Conservation (phyloP, 2,888 invertebrate genomes). For the Xanthorhoe designata region DNA sequence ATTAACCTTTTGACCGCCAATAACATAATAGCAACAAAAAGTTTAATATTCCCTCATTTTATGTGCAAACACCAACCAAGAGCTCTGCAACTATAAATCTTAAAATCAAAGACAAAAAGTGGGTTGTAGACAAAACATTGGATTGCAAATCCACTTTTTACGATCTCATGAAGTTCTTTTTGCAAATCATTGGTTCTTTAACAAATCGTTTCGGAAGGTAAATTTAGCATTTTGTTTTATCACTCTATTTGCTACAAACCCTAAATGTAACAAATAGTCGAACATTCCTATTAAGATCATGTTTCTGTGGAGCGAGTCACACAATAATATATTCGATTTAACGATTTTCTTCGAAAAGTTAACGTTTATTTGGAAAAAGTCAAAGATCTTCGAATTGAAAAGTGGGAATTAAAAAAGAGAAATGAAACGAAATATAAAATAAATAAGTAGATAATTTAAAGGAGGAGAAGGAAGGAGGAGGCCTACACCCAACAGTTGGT, state of each 20-base stretch:
- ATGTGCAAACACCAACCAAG: neutral
- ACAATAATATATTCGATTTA: too few relatives aligned
- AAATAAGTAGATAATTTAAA: too few relatives aligned
- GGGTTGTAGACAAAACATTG: conserved; percentile 44
- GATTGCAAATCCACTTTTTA: neutral
- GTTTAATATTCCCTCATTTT: neutral
- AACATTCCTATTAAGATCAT: neutral
- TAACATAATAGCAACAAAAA: neutral
- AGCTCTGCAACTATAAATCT: conserved; percentile 3
- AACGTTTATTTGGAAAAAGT: too few relatives aligned
- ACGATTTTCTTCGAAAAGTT: too few relatives aligned
- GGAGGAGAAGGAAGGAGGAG: too few relatives aligned
- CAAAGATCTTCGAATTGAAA: too few relatives aligned
- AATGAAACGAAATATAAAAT: too few relatives aligned
- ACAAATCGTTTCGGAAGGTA: neutral
- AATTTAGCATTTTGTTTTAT: neutral
- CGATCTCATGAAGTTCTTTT: neutral
- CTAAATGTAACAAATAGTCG: neutral
- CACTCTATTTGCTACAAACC: neutral
- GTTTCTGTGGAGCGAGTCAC: too few relatives aligned
- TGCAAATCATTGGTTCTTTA: neutral
- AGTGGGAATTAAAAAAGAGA: too few relatives aligned
- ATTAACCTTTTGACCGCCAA: too few relatives aligned
- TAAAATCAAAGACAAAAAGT: conserved; percentile 42
- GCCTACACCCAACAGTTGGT: too few relatives aligned